Base-by-base conservation (phyloP, 1,140 invertebrate species). In the Drosophila jambulina region DNA sequence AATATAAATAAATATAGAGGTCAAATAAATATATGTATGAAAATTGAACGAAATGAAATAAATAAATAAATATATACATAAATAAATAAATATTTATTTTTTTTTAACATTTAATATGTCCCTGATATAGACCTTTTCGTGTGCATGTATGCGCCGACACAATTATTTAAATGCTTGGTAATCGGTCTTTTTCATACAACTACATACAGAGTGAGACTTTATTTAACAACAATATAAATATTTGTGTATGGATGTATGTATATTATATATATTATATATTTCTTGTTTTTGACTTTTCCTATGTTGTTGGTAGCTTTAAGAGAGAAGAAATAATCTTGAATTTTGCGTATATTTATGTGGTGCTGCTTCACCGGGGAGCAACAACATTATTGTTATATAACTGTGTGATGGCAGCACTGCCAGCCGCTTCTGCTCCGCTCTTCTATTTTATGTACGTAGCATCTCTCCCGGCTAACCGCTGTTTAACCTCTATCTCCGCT, bases 181-280 rank as follows among this genome's bases (percentile, higher is more conserved):
- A 32, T 38, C 34, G 34, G 27, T 38, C 36, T 48, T 68, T 74
- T 74, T 36, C 32, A 36, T 54, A 62, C 58, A 75, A 75, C 71
- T 75, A 75, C 71, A 75, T 72, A 75, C 71, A 75, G 59, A 75
- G 71, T 75, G 70, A 63, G 74, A 75, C 70, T 75, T 75, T 75
- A 75, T 75, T 75, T 51, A 75, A 75, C 72, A 75, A 75, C 71
- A 75, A 74, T 75, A 75, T 63, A 63, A 71, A 75, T 75, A 75
- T 57, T 68, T 75, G 38, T 63, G 71, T 74, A 75, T 75, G 71
- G 42, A 75, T 75, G 58, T 75, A 62, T 63, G 59, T 75, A 49
- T 75, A 75, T 75, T 46, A 56, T 43, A 56, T 36, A 54, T 54
- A 54, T 54, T 36, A 25, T 54, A 53, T 53, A 54, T 54, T 38